Conservation (phyloP, 2,113 vertebrate species). For the Psilopogon haemacephalus region DNA sequence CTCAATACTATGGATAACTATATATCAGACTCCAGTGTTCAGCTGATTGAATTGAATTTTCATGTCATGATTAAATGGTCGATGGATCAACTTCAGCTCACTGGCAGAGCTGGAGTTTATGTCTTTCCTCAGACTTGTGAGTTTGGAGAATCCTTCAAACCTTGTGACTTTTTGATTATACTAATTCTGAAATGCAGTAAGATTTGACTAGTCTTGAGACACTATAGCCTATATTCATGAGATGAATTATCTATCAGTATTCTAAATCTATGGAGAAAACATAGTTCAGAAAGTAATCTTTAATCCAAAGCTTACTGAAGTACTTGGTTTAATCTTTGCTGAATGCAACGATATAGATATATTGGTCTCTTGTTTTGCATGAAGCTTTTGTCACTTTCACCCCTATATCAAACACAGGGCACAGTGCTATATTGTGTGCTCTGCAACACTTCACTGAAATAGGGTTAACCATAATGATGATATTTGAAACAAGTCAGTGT, state of each 20-base stretch:
- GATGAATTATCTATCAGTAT: neutral
- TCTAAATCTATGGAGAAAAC: neutral
- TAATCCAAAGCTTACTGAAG: neutral
- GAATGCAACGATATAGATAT: neutral
- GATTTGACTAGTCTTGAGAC: neutral
- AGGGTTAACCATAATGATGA: neutral
- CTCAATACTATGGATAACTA: neutral
- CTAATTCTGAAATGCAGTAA: neutral
- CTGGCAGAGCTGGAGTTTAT: neutral
- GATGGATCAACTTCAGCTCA: neutral
- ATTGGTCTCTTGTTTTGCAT: neutral
- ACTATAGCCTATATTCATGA: neutral
- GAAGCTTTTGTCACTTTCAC: neutral
- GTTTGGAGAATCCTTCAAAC: neutral
- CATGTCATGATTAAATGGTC: neutral
- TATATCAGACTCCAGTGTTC: neutral
- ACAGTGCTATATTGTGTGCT: fast-evolving
- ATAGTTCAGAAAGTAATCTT: neutral
- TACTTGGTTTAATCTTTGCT: neutral
- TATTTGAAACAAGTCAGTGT: neutral
- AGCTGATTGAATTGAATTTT: neutral
- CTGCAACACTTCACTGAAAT: neutral
- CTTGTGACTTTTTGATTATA: neutral
- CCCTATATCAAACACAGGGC: neutral
- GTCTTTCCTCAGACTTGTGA: neutral